Evolutionary conservation across 2,113 vertebrate species (phyloP), one percentile per base, ranked within the genome.

Genomic region (Lates calcarifer): DNA sequence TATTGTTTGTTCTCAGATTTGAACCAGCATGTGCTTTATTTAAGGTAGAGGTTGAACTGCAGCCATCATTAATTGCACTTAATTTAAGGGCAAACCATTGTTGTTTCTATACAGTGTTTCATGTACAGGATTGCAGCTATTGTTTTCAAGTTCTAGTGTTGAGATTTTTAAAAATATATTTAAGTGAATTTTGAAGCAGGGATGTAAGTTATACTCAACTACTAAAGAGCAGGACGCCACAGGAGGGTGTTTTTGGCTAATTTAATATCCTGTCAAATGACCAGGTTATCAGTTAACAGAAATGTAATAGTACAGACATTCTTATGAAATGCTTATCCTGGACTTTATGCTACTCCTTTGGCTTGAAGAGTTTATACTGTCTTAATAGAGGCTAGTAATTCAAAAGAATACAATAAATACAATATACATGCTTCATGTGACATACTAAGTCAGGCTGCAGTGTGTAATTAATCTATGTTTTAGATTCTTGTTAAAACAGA

Each of bases 401-500:
- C 0, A 22, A 49, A 47, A 20, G 14, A 43, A 7, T 49, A n/a
- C 20, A 49, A 22, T 13, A 24, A 67, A 62, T 55, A 6, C 26
- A 49, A 6, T 39, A n/a, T n/a, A n/a, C n/a, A n/a, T n/a, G n/a
- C n/a, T n/a, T n/a, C n/a, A n/a, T n/a, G n/a, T n/a, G n/a, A n/a
- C n/a, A 11, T 22, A 20, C 1, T 35, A 35, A 35, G 7, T 35
- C 33, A 35, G 14, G 33, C 33, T 35, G 18, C 14, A 35, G 8
- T 35, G 33, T 35, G 33, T 8, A 35, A 5, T 45, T 45, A 26
- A 22, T 76, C 5, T 45, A 22, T 43, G 33, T 26, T 57, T 66
- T 17, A 58, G 76, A 49, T 74, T 66, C 75, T 63, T 91, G 68
- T 71, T 79, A 47, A 24, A 73, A 68, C 83, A 76, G 33, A 80